A percentile compares a stretch with the other conserved stretches of the same genome.
These are phyloP conservation scores for Triplophysa siluroides DNA, from an alignment of 2,113 vertebrate species.

Conservation along the genomic window DNA sequence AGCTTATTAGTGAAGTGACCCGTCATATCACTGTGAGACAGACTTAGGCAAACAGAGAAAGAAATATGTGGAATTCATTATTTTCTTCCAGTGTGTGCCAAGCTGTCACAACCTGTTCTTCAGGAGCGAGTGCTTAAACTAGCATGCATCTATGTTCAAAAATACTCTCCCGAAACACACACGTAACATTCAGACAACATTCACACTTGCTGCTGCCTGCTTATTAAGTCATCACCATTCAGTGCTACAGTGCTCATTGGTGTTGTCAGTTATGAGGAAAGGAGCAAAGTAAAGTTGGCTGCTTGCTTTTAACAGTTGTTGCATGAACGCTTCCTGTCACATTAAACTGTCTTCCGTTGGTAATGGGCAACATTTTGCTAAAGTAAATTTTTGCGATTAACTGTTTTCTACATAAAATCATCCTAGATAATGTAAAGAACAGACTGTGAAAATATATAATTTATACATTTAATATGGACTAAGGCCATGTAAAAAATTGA, in stretches of 20 bases:
- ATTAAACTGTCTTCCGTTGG: neutral
- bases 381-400: too few species aligned
- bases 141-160: neutral
- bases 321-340: neutral
- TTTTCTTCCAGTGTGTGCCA: constrained; percentile 30
- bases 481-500: too few species aligned
- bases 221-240: constrained; percentile 55
- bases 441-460: too few species aligned
- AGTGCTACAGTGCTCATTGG: constrained; percentile 60
- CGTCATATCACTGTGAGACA: constrained; percentile 19
- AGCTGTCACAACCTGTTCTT: constrained; percentile 32
- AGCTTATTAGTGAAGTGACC: constrained; percentile 47
- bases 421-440: too few species aligned
- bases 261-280: constrained; percentile 46
- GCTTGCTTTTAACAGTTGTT: neutral
- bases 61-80: constrained; percentile 41
- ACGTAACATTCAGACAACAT: constrained; percentile 29
- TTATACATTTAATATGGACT: too few species aligned
- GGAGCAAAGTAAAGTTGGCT: constrained; percentile 5
- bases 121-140: constrained; percentile 18
- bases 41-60: neutral
- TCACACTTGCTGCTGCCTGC: constrained; percentile 20
- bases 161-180: constrained; percentile 5
- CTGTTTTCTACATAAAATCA: too few species aligned
- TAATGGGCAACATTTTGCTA: neutral